These are phyloP conservation scores for Aricia agestis DNA, from an alignment of 1,140 invertebrate species.

Conservation along the genomic window DNA sequence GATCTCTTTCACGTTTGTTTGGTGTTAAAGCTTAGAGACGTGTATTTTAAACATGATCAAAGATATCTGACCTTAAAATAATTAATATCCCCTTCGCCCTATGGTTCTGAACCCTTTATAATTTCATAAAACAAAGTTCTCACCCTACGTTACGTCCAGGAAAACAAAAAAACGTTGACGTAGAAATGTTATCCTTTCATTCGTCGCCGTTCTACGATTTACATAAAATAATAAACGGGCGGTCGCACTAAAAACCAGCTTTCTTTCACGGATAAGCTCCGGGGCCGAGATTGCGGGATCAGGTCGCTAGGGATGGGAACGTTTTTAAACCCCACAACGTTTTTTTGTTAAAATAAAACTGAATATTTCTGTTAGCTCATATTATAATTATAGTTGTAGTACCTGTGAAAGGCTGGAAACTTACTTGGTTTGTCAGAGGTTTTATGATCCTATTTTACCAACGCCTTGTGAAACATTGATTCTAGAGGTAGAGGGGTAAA, in stretches of 20 bases:
- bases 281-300: conserved; percentile 40
- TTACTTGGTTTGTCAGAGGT: too few relatives aligned
- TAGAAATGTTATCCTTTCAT: conserved; percentile 54
- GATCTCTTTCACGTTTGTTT: too few relatives aligned
- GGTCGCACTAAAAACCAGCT: conserved; percentile 43
- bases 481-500: too few relatives aligned
- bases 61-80: too few relatives aligned
- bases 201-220: conserved; percentile 48
- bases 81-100: background rate
- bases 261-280: conserved; percentile 48
- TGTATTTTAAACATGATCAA: too few relatives aligned
- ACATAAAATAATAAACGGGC: conserved; percentile 64
- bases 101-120: background rate
- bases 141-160: background rate
- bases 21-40: too few relatives aligned
- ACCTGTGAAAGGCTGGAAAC: too few relatives aligned
- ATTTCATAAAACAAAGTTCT: background rate
- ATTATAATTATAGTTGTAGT: too few relatives aligned
- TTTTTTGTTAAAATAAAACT: background rate
- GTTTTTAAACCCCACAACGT: background rate
- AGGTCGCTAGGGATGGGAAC: conserved; percentile 17
- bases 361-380: background rate
- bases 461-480: too few relatives aligned
- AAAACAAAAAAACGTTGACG: conserved; percentile 7
- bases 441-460: too few relatives aligned